Conservation (phyloP, 2,888 invertebrate species). For the Arge pagana region DNA sequence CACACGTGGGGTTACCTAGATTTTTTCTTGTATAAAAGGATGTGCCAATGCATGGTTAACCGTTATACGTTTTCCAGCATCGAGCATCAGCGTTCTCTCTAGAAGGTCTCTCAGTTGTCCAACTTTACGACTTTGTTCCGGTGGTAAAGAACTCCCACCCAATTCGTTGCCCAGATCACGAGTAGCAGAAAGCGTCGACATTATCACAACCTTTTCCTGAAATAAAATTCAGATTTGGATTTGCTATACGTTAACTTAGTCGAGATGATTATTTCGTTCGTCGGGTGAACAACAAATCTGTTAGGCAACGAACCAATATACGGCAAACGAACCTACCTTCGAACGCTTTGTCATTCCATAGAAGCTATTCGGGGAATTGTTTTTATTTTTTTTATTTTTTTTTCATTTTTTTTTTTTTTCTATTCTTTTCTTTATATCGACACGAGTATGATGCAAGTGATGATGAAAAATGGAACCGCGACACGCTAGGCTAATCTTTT, state of each 20-base stretch:
- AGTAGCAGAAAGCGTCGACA: slow-evolving; percentile 85
- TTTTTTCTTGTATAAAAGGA: slow-evolving; percentile 95
- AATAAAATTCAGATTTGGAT: slow-evolving; percentile 43
- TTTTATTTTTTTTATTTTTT: background rate
- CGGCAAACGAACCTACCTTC: slow-evolving; percentile 36
- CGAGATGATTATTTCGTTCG: background rate
- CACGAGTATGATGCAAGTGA: background rate
- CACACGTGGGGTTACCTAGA: slow-evolving; percentile 60
- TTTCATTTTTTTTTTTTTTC: background rate
- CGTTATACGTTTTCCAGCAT: slow-evolving; percentile 91
- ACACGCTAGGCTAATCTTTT: slow-evolving; percentile 10
- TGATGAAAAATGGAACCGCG: background rate
- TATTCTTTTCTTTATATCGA: background rate
- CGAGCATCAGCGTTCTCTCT: slow-evolving; percentile 89
- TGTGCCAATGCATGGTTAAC: slow-evolving; percentile 93
- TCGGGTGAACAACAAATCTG: slow-evolving; percentile 24
- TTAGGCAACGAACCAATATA: slow-evolving; percentile 8
- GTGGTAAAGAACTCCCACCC: slow-evolving; percentile 83
- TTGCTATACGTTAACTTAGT: slow-evolving; percentile 5
- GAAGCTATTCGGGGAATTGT: no score
- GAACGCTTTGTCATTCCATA: no score
- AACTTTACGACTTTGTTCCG: slow-evolving; percentile 89
- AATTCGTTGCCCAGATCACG: slow-evolving; percentile 88
- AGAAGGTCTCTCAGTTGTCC: slow-evolving; percentile 89
- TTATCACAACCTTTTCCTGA: slow-evolving; percentile 97